Evolutionary conservation across 2,113 vertebrate genomes (phyloP).

Genomic region (Solea solea): DNA sequence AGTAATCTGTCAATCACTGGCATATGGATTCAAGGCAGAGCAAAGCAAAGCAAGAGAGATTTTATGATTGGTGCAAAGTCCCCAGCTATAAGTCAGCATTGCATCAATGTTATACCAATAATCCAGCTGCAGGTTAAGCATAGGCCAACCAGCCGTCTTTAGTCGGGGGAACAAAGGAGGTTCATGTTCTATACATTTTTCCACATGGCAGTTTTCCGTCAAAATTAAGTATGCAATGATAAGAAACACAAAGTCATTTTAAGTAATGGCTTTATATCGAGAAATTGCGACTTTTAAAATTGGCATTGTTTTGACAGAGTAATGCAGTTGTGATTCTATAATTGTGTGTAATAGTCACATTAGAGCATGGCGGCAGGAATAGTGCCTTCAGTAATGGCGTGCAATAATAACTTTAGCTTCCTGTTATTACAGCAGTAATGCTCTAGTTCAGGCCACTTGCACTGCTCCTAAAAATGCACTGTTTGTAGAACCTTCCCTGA

Average conservation of each 20-base stretch:
- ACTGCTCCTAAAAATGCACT: slow-evolving; percentile 19
- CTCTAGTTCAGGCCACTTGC: slow-evolving; percentile 15
- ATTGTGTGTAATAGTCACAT: slow-evolving; percentile 71
- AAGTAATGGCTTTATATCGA: slow-evolving; percentile 46
- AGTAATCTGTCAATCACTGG: slow-evolving; percentile 74
- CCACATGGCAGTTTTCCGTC: slow-evolving; percentile 16
- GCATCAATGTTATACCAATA: slow-evolving; percentile 14
- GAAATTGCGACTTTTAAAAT: slow-evolving; percentile 49
- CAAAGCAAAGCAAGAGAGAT: slow-evolving; percentile 6
- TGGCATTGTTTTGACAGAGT: slow-evolving; percentile 57
- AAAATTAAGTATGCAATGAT: neutral
- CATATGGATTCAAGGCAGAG: slow-evolving; percentile 61
- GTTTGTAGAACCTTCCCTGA: slow-evolving; percentile 13
- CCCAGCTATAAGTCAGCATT: slow-evolving; percentile 10
- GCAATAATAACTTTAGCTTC: slow-evolving; percentile 65
- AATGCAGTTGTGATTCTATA: slow-evolving; percentile 59
- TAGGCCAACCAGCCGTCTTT: slow-evolving; percentile 17
- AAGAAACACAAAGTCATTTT: slow-evolving; percentile 41
- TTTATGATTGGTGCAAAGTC: slow-evolving; percentile 47
- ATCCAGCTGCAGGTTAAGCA: slow-evolving; percentile 6
- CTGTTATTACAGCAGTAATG: slow-evolving; percentile 70
- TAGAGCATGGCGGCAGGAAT: slow-evolving; percentile 41
- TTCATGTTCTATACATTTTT: slow-evolving; percentile 31
- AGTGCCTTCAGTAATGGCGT: slow-evolving; percentile 64
- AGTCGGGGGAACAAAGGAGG: slow-evolving; percentile 34